phyloP scores from a whole-genome alignment of 2,113 vertebrate genomes.

The Prinia subflava region DNA sequence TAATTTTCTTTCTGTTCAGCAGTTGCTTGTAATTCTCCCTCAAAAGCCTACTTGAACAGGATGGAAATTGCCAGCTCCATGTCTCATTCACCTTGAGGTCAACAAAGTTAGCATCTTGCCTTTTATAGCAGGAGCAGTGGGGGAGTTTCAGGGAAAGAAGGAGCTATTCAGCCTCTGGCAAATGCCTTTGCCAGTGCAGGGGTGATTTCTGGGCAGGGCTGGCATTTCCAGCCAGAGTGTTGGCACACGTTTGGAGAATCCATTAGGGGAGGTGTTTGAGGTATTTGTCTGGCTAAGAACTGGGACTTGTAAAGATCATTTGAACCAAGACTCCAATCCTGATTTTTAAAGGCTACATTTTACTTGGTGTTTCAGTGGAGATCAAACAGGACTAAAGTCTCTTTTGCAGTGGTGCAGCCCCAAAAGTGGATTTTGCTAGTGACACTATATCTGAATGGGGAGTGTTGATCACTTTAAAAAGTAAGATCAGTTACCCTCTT shows the following conservation, averaged over 20 bases:
- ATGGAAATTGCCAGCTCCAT: constrained; percentile 4
- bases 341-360: background rate
- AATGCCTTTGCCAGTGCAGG: background rate
- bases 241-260: background rate
- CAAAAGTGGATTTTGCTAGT: background rate
- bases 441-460: rapidly evolving
- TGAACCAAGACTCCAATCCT: background rate
- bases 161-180: background rate
- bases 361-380: background rate
- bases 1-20: constrained; percentile 30
- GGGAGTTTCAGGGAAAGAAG: background rate
- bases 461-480: background rate
- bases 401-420: background rate
- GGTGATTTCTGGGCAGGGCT: background rate
- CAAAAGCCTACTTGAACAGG: background rate
- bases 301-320: background rate
- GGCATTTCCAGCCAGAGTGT: background rate
- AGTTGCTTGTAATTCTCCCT: background rate
- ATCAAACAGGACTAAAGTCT: background rate
- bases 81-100: constrained; percentile 31
- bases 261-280: background rate
- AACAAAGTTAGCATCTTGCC: constrained; percentile 1
- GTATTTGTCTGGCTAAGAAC: background rate
- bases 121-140: background rate
- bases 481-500: background rate